phyloP scores from a whole-genome alignment of 1,140 invertebrate genomes.

The Archegozetes longisetosus region DNA sequence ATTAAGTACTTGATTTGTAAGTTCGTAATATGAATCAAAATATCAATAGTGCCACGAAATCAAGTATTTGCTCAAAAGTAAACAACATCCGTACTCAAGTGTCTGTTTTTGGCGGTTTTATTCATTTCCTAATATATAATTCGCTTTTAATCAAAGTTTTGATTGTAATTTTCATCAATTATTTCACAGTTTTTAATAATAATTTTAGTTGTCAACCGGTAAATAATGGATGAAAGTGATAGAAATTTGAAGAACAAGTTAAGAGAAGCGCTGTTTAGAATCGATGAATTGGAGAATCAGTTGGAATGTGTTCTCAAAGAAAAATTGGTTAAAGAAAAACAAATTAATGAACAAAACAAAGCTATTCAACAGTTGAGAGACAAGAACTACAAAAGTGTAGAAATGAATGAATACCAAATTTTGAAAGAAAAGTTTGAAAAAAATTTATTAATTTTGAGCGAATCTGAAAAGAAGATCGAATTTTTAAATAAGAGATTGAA shows the following conservation, averaged over 20 bases:
- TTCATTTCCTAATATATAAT: no score
- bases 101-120: no score
- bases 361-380: background rate
- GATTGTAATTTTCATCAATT: no score
- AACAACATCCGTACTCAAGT: no score
- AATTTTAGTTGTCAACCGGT: no score
- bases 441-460: background rate
- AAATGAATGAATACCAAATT: background rate
- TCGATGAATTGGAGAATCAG: background rate
- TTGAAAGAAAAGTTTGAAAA: background rate
- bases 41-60: no score
- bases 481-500: background rate
- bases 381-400: background rate
- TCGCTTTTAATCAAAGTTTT: no score
- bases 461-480: background rate
- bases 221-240: background rate
- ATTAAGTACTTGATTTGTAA: no score
- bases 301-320: background rate
- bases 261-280: background rate
- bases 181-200: no score
- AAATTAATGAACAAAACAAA: background rate
- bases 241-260: background rate
- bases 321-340: background rate
- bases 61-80: no score
- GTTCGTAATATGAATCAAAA: no score